Percentiles rank a stretch among this genome's conserved stretches.
Evolutionary conservation across 2,888 invertebrate genomes (phyloP).

Genomic region (Drosophila niveifrons): DNA sequence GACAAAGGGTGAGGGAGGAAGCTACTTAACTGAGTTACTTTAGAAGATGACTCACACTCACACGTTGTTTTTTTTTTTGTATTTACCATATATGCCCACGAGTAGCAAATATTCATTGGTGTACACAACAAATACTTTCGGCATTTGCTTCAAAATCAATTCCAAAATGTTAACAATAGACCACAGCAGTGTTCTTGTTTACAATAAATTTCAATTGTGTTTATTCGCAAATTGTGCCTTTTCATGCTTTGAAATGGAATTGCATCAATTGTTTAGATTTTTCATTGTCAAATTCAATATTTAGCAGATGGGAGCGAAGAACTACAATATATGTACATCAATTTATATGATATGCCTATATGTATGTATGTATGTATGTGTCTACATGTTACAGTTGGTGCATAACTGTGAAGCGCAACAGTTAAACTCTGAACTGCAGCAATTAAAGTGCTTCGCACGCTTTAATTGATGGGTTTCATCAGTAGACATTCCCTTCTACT

Average conservation of each 20-base stretch:
- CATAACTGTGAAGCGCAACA: conserved; percentile 41
- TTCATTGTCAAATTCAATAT: conserved; percentile 34
- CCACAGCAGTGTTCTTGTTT: conserved; percentile 64
- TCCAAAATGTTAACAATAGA: conserved; percentile 64
- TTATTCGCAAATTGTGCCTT: conserved; percentile 61
- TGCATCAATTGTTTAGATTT: conserved; percentile 73
- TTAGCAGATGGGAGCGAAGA: background rate
- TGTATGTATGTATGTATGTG: background rate
- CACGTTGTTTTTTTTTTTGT: conserved; percentile 8
- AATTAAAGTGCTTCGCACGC: conserved; percentile 62
- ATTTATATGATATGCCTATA: background rate
- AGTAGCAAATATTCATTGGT: background rate
- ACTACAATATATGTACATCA: background rate
- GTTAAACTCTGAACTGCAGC: conserved; percentile 72
- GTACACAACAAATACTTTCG: conserved; percentile 36
- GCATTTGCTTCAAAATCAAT: conserved; percentile 67
- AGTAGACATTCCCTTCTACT: conserved; percentile 15
- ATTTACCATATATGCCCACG: conserved; percentile 1
- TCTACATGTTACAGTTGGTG: background rate
- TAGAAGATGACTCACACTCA: conserved; percentile 43
- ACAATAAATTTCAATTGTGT: conserved; percentile 64
- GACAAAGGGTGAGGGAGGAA: background rate
- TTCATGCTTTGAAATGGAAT: conserved; percentile 60
- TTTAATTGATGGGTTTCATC: conserved; percentile 42
- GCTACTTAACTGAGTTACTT: conserved; percentile 33